These are phyloP conservation scores for Periophthalmus modestus DNA, from an alignment of 2,113 vertebrate genomes.

Conservation along the genomic window DNA sequence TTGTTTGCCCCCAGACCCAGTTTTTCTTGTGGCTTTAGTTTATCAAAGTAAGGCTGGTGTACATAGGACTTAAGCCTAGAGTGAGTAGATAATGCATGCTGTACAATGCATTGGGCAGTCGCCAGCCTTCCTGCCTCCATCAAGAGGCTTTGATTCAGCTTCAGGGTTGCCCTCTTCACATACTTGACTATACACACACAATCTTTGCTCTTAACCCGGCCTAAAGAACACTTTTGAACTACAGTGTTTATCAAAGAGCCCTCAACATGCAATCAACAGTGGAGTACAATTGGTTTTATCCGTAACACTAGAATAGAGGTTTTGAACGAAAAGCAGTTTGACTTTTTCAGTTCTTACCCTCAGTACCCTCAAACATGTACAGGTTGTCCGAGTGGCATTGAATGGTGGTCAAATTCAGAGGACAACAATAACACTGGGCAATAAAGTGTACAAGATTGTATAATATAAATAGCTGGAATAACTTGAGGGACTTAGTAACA, in stretches of 20 bases:
- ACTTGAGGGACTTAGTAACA: not conserved
- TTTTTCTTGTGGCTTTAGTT: conserved; percentile 28
- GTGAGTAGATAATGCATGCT: conserved; percentile 50
- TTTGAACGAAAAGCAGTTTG: not conserved
- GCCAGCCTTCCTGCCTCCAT: conserved; percentile 56
- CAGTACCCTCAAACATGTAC: not conserved
- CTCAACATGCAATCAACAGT: conserved; percentile 9
- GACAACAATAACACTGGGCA: too few relatives aligned
- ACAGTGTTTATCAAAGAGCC: conserved; percentile 20
- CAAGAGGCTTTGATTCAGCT: conserved; percentile 49
- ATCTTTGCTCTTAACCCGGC: conserved; percentile 4
- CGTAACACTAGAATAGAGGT: not conserved
- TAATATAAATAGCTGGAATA: not conserved
- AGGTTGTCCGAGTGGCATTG: too few relatives aligned
- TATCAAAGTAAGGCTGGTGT: conserved; percentile 38
- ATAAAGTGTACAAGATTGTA: too few relatives aligned
- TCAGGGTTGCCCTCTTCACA: conserved; percentile 29
- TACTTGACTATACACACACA: conserved; percentile 14
- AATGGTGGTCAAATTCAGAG: too few relatives aligned
- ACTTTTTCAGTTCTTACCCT: not conserved
- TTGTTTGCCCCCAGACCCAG: conserved; percentile 43
- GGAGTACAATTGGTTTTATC: conserved; percentile 17
- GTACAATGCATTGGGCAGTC: conserved; percentile 34
- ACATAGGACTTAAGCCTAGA: conserved; percentile 11
- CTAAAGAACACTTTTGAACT: conserved; percentile 10